Evolutionary conservation across 2,113 vertebrate species (phyloP), one percentile per base, ranked within the genome.

Genomic region (human (Homo sapiens)): DNA sequence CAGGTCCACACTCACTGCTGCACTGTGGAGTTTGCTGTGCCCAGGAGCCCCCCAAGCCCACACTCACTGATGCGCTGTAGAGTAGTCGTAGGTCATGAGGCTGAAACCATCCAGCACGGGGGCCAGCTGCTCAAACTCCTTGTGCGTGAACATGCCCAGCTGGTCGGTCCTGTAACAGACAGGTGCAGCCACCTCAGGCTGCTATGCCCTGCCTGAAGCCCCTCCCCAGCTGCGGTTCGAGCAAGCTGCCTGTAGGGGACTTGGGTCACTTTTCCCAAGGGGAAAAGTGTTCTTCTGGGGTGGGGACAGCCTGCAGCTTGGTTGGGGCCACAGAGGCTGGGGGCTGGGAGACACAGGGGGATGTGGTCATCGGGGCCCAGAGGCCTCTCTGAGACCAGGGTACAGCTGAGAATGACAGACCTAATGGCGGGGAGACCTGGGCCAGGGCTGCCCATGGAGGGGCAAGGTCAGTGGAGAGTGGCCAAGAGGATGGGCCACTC

Each of bases 61-160:
- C 43, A 83, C 99, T 99, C 98, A 99, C 99, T 99, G 99, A 50
- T 99, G 98, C 0, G 99, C 99, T 0, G 98, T 97, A 38, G 99
- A 99, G 97, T 99, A 99, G 98, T 99, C 99, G 0, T 99, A 99
- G 0, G 99, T 99, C 99, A 99, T 99, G 90, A 99, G 99, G 97
- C 99, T 99, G 98, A 99, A 99, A 92, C 99, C 98, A 17, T 99
- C 99, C 79, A 99, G 97, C 2, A 98, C 89, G 0, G 99, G 99
- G 3, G 99, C 99, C 98, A 99, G 97, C 94, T 99, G 98, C 92
- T 99, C 99, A 97, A 99, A 99, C 93, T 99, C 99, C 89, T 99
- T 99, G 88, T 98, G 98, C 1, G 99, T 99, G 97, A 99, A 99
- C 99, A 99, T 99, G 50, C 99, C 99, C 0, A 98, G 98, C 95